These are phyloP conservation scores for Omphaloscelis lunosa DNA, from an alignment of 2,888 invertebrate species.

Conservation along the genomic window DNA sequence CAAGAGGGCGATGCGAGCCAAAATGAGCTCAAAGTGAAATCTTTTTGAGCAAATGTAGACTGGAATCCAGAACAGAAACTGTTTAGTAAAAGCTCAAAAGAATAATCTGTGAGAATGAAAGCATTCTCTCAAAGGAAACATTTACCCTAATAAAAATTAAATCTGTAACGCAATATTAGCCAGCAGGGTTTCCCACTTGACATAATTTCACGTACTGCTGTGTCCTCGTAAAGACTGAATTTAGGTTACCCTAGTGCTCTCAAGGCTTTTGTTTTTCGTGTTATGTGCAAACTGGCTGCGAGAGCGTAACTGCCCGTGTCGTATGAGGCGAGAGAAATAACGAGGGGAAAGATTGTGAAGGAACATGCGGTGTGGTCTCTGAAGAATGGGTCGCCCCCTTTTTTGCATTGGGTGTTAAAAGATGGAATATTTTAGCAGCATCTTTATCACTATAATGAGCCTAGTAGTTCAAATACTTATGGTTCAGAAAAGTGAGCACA, in stretches of 20 bases:
- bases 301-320: constrained; percentile 48
- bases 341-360: constrained; percentile 47
- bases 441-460: not conserved
- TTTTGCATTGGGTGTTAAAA: not conserved
- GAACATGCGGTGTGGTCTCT: constrained; percentile 21
- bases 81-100: not conserved
- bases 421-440: not conserved
- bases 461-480: too few species aligned
- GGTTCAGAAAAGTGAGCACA: too few species aligned
- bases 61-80: not conserved
- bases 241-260: constrained; percentile 68
- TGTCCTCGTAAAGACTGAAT: constrained; percentile 57
- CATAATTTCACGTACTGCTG: constrained; percentile 48
- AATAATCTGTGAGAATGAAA: not conserved
- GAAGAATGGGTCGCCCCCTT: constrained; percentile 24
- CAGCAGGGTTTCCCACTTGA: constrained; percentile 54
- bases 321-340: constrained; percentile 31
- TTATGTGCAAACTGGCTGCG: constrained; percentile 51
- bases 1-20: not conserved
- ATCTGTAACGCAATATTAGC: constrained; percentile 24
- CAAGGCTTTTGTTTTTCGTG: constrained; percentile 60
- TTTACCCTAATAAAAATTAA: not conserved
- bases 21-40: not conserved
- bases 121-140: not conserved
- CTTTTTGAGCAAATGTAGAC: not conserved